Evolutionary conservation across 2,797 vertebrate species (phyloP), one percentile per base, ranked within the genome.

Genomic region (Cheirogaleus major): DNA sequence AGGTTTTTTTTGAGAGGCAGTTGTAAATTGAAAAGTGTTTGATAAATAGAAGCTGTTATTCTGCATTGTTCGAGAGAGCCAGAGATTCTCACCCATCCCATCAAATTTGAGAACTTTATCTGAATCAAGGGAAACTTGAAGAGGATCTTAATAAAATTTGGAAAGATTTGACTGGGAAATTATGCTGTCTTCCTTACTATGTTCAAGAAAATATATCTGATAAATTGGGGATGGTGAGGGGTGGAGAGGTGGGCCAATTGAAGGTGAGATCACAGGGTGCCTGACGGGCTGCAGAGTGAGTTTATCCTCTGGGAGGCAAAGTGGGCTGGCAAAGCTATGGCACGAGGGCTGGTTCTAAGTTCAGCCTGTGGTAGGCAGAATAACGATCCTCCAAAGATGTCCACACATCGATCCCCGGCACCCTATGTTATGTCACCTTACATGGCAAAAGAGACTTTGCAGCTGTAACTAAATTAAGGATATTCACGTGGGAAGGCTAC

Each of bases 101-200:
- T 52, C 50, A 52, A 18, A 55, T 76, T 14, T 61, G 57, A 93
- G 67, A n/a, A 78, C 17, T 70, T 61, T 27, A 78, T 50, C 30
- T 79, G 61, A 84, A 50, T 86, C 59, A 90, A 69, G 70, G 45
- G n/a, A 61, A 69, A 85, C 35, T 61, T 95, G 65, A 89, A 92
- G 59, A 80, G 48, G 72, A 86, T 70, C 43, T 69, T 45, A 75
- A 82, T 41, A 86, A 45, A 83, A 76, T 70, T 72, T 85, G 11
- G 10, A 61, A 65, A 80, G 20, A 72, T 82, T 91, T 91, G 59
- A 69, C 35, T 82, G 25, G 69, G 8, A 75, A 76, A 50, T 70
- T 57, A 65, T 25, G 5, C 17, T 32, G 18, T 35, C 63, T n/a
- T 86, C 59, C 32, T 90, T 86, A 55, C 67, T 88, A 38, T 30